Base-by-base conservation (phyloP, 1,140 invertebrate genomes). In the Atopsyche davidsoni region DNA sequence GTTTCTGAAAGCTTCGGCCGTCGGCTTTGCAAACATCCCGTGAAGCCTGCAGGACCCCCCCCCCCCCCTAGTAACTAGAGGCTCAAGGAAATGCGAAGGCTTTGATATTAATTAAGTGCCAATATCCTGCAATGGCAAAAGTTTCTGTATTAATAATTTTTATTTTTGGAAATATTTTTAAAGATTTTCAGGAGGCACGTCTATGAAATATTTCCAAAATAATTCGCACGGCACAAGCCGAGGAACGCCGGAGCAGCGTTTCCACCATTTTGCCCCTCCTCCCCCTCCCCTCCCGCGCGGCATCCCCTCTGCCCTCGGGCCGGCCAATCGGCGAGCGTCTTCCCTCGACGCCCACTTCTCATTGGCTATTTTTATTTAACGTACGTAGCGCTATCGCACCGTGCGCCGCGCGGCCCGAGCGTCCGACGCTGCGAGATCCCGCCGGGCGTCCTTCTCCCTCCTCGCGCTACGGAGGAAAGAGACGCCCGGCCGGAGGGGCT, bases 241-340 rank as follows among this genome's bases (percentile, higher is more conserved):
- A 42, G n/a, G 28, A 25, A 34, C 53, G 23, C 19, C 14, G 47
- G 14, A 28, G 36, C 49, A 13, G 19, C 17, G 19, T 40, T 51
- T 56, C 53, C 49, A 56, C 53, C 53, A 51, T 51, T 45, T 47
- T 51, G 46, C 32, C 46, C 50, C 23, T 28, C 43, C 59, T 45
- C 28, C 53, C 32, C 41, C 35, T 31, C 41, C 17, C 43, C 43
- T 46, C 16, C 28, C 43, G 38, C 49, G 25, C 24, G 50, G 58
- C 55, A 44, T 46, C 31, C 40, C 11, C 43, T 46, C 31, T 36
- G 9, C 43, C 41, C 35, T 22, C 23, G 21, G 23, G 36, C 23
- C 55, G 46, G 43, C 66, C 69, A 69, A 71, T 70, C 57, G 32
- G 16, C 24, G 57, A 39, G 43, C 46, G n/a, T 47, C 52, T 34